Evolutionary conservation across 2,113 vertebrate species (phyloP), one percentile per base, ranked within the genome.

Genomic region (Xiphias gladius): DNA sequence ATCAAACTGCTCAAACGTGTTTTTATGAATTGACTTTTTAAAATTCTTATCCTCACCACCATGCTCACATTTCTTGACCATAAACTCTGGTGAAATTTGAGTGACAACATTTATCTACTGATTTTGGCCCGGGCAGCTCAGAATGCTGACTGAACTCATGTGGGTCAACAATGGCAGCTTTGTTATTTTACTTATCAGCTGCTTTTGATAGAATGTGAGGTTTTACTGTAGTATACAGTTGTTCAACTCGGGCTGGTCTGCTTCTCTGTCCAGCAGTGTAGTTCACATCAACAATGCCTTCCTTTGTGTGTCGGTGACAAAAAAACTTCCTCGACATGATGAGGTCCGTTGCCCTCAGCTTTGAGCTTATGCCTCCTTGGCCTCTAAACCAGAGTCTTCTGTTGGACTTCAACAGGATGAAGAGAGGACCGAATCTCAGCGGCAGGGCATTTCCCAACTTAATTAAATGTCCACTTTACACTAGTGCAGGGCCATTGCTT

Each of bases 381-480:
- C 46, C 73, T 80, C 55, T 55, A 59, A 70, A 69, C 39, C 48
- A 67, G 55, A 82, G 37, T 69, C 37, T n/a, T 81, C 57, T 73
- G 20, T 22, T 69, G 43, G 43, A 43, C 54, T 46, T 61, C 24
- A 55, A 13, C 12, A 62, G 22, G 11, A 26, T n/a, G 28, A 63
- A 37, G 24, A 13, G 41, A 72, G 48, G 22, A 76, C 35, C 5
- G 58, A n/a, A 46, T 77, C 30, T 71, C 17, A n/a, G 22, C 28
- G 48, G 22, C 19, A 24, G 19, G 32, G 43, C 59, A 62, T 75
- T 76, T 58, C 52, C 35, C 30, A 26, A 13, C 10, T 37, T 48
- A 80, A 84, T 70, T 52, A 80, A 73, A 59, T 52, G 35, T 80
- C 63, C 32, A 67, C 58, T 71, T 62, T 64, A 11, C 55, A 62